These are phyloP conservation scores for Drosophila anceps DNA, from an alignment of 2,888 invertebrate genomes.

Conservation along the genomic window DNA sequence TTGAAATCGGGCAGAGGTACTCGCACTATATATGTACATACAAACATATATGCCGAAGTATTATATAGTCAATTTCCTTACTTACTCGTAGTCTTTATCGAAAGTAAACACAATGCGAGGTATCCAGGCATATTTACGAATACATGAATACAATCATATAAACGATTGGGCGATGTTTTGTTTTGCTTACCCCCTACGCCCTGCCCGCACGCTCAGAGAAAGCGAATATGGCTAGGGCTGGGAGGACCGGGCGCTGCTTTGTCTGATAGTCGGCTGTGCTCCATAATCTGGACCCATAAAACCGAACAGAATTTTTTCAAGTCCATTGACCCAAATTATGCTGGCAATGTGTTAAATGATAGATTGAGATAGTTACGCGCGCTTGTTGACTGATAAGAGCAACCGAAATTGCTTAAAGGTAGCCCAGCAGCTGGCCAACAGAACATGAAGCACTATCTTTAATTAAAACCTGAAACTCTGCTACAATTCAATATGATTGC, in stretches of 20 bases:
- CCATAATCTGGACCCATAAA: slow-evolving; percentile 48
- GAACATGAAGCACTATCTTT: slow-evolving; percentile 32
- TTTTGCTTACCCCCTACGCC: slow-evolving; percentile 27
- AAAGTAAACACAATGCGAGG: slow-evolving; percentile 67
- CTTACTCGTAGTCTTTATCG: slow-evolving; percentile 64
- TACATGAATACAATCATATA: slow-evolving; percentile 38
- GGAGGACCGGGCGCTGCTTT: neutral
- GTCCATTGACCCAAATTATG: slow-evolving; percentile 72
- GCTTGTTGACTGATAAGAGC: slow-evolving; percentile 60
- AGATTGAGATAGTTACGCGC: slow-evolving; percentile 52
- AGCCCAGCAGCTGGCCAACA: slow-evolving; percentile 11
- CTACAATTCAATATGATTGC: slow-evolving; percentile 30
- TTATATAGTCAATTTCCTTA: slow-evolving; percentile 68
- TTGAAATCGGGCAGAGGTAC: slow-evolving; percentile 46
- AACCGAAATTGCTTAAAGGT: slow-evolving; percentile 45
- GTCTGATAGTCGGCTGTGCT: slow-evolving; percentile 25
- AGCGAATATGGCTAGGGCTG: neutral
- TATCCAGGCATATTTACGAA: slow-evolving; percentile 21
- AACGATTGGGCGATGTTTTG: slow-evolving; percentile 56
- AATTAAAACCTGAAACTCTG: slow-evolving; percentile 43
- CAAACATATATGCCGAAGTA: slow-evolving; percentile 37
- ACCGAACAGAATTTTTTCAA: slow-evolving; percentile 53
- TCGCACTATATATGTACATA: slow-evolving; percentile 2
- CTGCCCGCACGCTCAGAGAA: neutral
- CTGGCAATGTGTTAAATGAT: slow-evolving; percentile 61